Conservation (phyloP, 1,140 invertebrate species). For the Drosophila santomea region DNA sequence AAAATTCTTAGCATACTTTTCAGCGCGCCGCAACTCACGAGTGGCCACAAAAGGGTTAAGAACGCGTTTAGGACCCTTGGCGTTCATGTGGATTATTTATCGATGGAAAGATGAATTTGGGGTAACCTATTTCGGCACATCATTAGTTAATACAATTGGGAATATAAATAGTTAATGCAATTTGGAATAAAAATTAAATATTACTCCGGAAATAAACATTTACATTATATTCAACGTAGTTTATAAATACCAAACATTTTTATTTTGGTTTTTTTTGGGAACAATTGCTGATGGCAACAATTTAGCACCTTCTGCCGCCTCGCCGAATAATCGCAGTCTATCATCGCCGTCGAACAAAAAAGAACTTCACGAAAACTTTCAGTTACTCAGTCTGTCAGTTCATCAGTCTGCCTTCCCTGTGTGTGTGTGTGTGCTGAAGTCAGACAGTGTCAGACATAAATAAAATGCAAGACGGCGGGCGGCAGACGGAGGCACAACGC, state of each 20-base stretch:
- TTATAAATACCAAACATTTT: no score
- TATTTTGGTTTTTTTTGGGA: not conserved
- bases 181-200: no score
- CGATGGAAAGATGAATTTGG: not conserved
- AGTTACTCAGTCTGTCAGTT: slow-evolving; percentile 41
- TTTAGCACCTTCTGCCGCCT: not conserved
- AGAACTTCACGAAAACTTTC: slow-evolving; percentile 29
- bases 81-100: not conserved
- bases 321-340: slow-evolving; percentile 29
- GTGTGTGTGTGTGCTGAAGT: not conserved
- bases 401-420: slow-evolving; percentile 14
- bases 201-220: no score
- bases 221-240: no score
- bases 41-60: not conserved
- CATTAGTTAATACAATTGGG: no score
- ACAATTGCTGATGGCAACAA: slow-evolving; percentile 15
- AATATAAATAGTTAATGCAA: no score
- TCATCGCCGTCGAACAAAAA: slow-evolving; percentile 26
- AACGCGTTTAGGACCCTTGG: not conserved
- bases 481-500: slow-evolving; percentile 38
- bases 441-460: slow-evolving; percentile 55
- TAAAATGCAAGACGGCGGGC: slow-evolving; percentile 63
- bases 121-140: no score
- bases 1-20: slow-evolving; percentile 41
- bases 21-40: not conserved